Base-by-base conservation (phyloP, 2,888 invertebrate species). In the Zygaena filipendulae region DNA sequence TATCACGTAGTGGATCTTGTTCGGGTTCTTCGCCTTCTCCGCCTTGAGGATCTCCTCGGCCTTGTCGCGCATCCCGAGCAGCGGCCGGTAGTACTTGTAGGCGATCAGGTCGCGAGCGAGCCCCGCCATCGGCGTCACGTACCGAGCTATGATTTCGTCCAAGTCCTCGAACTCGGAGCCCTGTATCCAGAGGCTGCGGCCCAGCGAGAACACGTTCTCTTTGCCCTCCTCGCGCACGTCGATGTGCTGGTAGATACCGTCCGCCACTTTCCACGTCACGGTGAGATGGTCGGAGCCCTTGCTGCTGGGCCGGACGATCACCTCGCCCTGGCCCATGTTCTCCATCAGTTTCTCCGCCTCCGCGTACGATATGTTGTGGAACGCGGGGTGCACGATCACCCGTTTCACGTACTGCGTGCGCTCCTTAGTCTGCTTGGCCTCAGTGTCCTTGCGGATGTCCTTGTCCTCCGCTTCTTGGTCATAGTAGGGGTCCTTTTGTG, bases 251-350 rank as follows among this genome's bases (percentile, higher is more conserved):
- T 92, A 92, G 42, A 99, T 91, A 12, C 89, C 90, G 25, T 97
- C 93, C 0, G 92, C 86, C 2, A 99, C 96, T 69, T 99, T 99
- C 99, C 99, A 99, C 0, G 98, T 98, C 2, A 97, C 95, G 0
- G 98, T 98, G 38, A 99, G 72, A 67, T 97, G 97, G 63, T 98
- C 95, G 0, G 90, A 86, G 21, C 96, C 97, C 84, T 98, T 97
- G 61, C 97, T 97, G 27, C 97, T 97, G 0, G 99, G 99, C 35
- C 99, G 81, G 10, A 99, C 87, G 13, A 99, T 91, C 8, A 94
- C 95, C 56, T 99, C 99, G 2, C 99, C 98, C 69, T 95, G 97
- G 40, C 96, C 97, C 90, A 97, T 91, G 29, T 85, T 85, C 25
- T 86, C 87, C 88, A 99, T 90, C 30, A 95, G 77, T 49, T 92